Evolutionary conservation across 2,888 invertebrate genomes (phyloP), one percentile per base, ranked within the genome.

Genomic region (Pseudococcus viburni): DNA sequence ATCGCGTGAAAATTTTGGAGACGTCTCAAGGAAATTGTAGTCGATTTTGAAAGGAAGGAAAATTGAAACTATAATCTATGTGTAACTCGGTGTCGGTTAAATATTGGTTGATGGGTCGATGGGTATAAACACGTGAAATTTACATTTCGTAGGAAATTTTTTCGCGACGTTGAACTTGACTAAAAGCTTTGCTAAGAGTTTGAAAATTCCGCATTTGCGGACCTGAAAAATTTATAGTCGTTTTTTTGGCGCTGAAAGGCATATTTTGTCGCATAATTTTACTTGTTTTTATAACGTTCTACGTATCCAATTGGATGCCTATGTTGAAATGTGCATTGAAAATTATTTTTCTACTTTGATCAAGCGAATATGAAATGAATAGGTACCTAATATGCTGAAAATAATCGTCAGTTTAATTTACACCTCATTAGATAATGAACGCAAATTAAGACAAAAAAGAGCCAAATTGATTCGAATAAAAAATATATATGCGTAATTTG

Each of bases 1-100:
- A 68, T 73, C 73, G 73, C 33, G 73, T 73, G 17, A 83, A 83
- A 46, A 83, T 83, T 42, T 83, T 46, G 80, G 42, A 83, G 80
- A 42, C 80, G 80, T 83, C 80, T 83, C 80, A 46, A 83, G 80
- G 80, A 83, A 46, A 46, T 26, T 19, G 42, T 46, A 19, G 80
- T 83, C 80, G 80, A 83, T 83, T 83, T 83, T 42, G 17, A 4
- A n/a, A 83, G 17, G 19, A 7, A 46, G 33, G 42, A 46, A 83
- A 46, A 83, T 33, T 19, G 77, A 77, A 39, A 33, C 39, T 39
- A 7, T 17, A 77, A 26, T 7, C 7, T 5, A 33, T 42, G 42
- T 42, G 5, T 42, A 42, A 6, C 9, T 42, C 9, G 39, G 15
- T 33, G 73, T 46, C 80, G 42, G 42, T 83, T 46, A 83, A 83